Conservation (phyloP, 2,888 invertebrate species). For the Lamellibrachia columna region DNA sequence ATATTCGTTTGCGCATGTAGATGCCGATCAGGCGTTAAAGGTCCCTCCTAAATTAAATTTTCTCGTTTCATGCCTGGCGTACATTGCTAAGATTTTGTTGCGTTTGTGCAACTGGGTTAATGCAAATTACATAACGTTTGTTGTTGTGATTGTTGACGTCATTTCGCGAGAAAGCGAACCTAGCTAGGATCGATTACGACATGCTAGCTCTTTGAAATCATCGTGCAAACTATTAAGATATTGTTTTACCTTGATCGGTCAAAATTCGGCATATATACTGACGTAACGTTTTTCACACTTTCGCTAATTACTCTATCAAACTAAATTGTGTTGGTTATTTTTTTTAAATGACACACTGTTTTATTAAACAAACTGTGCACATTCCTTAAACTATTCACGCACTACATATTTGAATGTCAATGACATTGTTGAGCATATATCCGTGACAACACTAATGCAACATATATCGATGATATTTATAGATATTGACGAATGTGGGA, state of each 20-base stretch:
- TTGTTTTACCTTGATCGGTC: background rate
- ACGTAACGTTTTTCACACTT: background rate
- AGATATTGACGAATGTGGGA: slow-evolving; percentile 22
- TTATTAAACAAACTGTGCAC: background rate
- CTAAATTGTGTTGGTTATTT: too few species aligned
- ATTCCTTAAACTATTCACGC: background rate
- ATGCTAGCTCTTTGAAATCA: background rate
- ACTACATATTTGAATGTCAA: background rate
- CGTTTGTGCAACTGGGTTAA: too few species aligned
- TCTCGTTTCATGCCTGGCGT: background rate
- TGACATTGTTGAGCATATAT: background rate
- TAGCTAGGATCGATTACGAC: background rate
- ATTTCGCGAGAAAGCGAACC: background rate
- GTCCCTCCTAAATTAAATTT: background rate
- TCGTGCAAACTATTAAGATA: background rate
- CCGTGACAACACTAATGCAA: background rate
- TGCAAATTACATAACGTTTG: too few species aligned
- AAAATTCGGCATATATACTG: background rate
- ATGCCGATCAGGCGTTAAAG: background rate
- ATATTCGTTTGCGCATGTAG: background rate
- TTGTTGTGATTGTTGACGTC: background rate
- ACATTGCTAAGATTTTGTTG: too few species aligned
- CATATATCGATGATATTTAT: background rate
- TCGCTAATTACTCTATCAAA: background rate
- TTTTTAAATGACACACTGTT: background rate